Evolutionary conservation across 1,140 invertebrate species (phyloP).

Genomic region (Solenopsis fugax): DNA sequence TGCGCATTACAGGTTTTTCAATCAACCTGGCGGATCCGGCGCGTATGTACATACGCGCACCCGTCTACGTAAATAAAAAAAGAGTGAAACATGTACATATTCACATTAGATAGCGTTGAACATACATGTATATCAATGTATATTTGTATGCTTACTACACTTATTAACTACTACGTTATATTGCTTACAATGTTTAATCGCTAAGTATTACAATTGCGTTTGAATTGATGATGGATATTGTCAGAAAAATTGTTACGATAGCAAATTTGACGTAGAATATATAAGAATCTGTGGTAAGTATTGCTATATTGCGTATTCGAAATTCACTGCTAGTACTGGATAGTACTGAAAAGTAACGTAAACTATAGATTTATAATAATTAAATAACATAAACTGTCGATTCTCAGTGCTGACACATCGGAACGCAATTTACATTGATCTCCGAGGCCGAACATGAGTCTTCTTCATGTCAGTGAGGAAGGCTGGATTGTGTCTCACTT

Average conservation of each 20-base stretch:
- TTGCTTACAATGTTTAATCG: no score
- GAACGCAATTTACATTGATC: no score
- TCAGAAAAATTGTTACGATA: background rate
- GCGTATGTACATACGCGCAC: background rate
- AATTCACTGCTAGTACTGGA: no score
- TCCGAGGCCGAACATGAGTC: conserved; percentile 74
- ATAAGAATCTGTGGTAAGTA: background rate
- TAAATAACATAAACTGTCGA: no score
- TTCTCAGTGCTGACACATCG: no score
- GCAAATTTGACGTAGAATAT: background rate
- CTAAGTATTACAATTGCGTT: background rate
- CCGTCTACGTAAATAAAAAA: background rate
- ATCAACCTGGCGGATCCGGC: background rate
- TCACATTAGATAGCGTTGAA: background rate
- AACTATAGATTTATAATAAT: no score
- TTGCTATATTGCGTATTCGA: no score
- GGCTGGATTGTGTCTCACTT: conserved; percentile 82
- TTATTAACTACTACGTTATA: no score
- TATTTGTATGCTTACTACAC: background rate
- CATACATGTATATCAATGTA: background rate
- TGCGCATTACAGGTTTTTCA: background rate
- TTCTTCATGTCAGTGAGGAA: conserved; percentile 73
- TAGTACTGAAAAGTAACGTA: no score
- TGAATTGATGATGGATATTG: background rate
- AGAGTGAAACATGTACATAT: background rate